A percentile compares a stretch with the other conserved stretches of the same genome.
Conservation (phyloP, 2,797 vertebrate genomes). For the Orientallactaga sibirica region DNA sequence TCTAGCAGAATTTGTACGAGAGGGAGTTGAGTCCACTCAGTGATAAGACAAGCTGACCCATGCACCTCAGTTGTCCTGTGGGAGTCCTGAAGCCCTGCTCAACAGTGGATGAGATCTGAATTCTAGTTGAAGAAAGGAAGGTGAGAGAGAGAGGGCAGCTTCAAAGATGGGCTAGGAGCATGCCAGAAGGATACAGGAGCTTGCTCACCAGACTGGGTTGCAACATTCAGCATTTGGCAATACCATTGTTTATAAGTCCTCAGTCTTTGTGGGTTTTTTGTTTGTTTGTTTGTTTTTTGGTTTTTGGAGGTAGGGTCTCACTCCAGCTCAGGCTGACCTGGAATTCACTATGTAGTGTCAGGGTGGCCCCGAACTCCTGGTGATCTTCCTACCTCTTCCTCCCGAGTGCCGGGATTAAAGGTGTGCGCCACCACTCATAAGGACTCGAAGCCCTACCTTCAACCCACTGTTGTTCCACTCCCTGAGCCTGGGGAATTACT, state of each 20-base stretch:
- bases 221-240: neutral
- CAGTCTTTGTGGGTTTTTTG: neutral
- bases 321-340: no score
- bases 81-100: neutral
- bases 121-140: neutral
- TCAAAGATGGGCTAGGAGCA: neutral
- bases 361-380: no score
- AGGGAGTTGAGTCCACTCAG: neutral
- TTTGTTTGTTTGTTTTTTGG: no score
- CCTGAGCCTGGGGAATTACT: neutral
- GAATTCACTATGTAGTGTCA: no score
- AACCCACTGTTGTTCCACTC: neutral
- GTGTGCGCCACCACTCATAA: neutral
- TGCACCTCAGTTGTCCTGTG: neutral
- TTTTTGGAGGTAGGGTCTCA: no score
- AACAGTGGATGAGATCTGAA: neutral
- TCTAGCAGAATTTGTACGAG: neutral
- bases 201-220: neutral
- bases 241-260: neutral
- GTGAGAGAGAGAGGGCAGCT: neutral
- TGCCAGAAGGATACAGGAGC: neutral
- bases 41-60: neutral
- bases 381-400: no score
- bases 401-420: no score
- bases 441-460: neutral